Evolutionary conservation across 2,113 vertebrate species (phyloP).

Genomic region (Onychorhynchus coronatus): DNA sequence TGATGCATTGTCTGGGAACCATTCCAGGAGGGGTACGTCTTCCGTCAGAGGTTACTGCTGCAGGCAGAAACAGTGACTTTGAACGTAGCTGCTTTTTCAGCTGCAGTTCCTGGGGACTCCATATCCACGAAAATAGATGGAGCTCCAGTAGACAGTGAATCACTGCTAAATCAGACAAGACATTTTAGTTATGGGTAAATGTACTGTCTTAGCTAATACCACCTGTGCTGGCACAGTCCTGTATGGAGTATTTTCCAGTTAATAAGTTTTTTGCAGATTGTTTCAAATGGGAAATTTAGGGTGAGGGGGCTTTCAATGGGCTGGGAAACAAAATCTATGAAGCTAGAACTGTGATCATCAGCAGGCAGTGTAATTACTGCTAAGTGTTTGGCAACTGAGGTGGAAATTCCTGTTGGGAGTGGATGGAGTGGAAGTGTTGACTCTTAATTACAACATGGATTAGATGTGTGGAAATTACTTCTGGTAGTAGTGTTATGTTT

Average conservation of each 20-base stretch:
- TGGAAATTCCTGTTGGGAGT: not conserved
- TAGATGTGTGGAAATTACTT: not conserved
- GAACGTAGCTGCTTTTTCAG: accelerated
- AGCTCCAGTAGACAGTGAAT: not conserved
- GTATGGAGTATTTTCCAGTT: accelerated
- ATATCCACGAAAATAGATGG: accelerated
- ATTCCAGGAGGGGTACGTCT: accelerated
- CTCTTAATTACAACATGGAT: accelerated
- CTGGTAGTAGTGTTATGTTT: accelerated
- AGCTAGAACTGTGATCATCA: not conserved
- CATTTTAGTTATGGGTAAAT: accelerated
- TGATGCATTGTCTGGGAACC: not conserved
- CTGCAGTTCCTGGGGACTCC: not conserved
- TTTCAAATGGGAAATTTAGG: not conserved
- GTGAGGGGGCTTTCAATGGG: not conserved
- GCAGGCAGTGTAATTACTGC: not conserved
- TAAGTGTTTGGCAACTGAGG: not conserved
- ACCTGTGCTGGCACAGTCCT: accelerated
- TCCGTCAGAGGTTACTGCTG: not conserved
- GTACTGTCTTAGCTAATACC: not conserved
- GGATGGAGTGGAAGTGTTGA: not conserved
- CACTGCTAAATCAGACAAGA: accelerated
- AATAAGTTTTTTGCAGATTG: accelerated
- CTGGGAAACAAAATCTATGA: not conserved
- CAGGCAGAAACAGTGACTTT: not conserved